Base-by-base conservation (phyloP, 2,888 invertebrate species). In the Conchocele bisecta region DNA sequence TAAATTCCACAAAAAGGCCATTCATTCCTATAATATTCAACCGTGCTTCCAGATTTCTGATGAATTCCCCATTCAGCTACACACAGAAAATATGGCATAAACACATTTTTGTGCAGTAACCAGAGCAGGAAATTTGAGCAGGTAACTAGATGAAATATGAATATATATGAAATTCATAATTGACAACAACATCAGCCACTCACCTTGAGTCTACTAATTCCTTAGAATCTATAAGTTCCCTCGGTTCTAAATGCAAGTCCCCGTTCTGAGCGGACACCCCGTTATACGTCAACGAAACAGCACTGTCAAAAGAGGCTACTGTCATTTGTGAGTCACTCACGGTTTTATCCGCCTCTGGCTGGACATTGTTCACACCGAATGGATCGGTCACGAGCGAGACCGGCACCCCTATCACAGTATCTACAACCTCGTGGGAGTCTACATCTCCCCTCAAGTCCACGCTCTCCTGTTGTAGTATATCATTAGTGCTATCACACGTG, bases 171-270 rank as follows among this genome's bases (percentile, higher is more conserved):
- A n/a, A n/a, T n/a, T n/a, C n/a, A n/a, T n/a, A n/a, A n/a, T n/a
- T n/a, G n/a, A n/a, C 20, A 42, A 17, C 11, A 41, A 20, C 6
- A 7, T n/a, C n/a, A n/a, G n/a, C n/a, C n/a, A 63, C 82, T 66
- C 67, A 83, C 83, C 83, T 83, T 54, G 83, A 83, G 70, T 83
- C 83, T 24, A 83, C 73, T 35, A 76, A 72, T 70, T 79, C 81
- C 68, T 68, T 83, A 44, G 80, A 79, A 44, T 80, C 80, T 54
- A 79, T 70, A 13, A 70, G 63, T 42, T 75, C 81, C 41, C 71
- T 73, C 39, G 74, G 70, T 61, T 72, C 74, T 57, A 73, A 50
- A 70, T 79, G 70, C 39, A 79, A 22, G 53, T 77, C 77, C 24
- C 81, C 81, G 44, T 81, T 81, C 24, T 81, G 81, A 42, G 76